Evolutionary conservation across 2,888 invertebrate species (phyloP).

Genomic region (Cheiracanthium punctorium): DNA sequence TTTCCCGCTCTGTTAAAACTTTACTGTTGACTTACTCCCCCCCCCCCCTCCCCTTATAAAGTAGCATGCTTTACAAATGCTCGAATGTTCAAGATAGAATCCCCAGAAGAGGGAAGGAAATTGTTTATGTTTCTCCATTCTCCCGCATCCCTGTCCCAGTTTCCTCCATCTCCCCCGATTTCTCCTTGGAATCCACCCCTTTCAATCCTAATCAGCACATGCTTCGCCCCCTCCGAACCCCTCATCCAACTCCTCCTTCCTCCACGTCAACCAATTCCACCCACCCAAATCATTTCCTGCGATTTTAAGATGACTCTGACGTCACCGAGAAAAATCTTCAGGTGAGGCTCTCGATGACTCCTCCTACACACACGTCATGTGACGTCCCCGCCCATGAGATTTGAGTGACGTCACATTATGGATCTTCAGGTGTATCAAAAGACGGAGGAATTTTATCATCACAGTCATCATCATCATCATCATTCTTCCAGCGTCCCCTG

Average conservation of each 20-base stretch:
- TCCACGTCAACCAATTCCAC: background rate
- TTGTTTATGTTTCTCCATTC: background rate
- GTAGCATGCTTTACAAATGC: no score
- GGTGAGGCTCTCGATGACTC: background rate
- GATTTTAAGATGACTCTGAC: background rate
- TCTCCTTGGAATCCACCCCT: slow-evolving; percentile 12
- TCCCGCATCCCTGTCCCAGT: slow-evolving; percentile 54
- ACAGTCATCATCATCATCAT: background rate
- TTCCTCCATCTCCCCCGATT: slow-evolving; percentile 30
- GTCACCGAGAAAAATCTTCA: slow-evolving; percentile 1
- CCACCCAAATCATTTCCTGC: background rate
- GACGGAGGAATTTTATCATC: slow-evolving; percentile 22
- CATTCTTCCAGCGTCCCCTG: slow-evolving; percentile 32
- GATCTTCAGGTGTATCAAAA: slow-evolving; percentile 58
- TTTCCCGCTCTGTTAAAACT: no score
- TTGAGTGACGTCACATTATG: background rate
- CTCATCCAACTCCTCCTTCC: background rate
- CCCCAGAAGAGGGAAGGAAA: no score
- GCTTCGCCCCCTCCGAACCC: background rate
- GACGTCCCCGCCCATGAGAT: background rate
- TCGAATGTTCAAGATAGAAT: no score
- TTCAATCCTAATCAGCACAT: background rate
- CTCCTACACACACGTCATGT: background rate
- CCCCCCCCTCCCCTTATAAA: no score
- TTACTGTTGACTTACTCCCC: no score